Base-by-base conservation (phyloP, 1,140 invertebrate genomes). In the Zaprionus nigranus region DNA sequence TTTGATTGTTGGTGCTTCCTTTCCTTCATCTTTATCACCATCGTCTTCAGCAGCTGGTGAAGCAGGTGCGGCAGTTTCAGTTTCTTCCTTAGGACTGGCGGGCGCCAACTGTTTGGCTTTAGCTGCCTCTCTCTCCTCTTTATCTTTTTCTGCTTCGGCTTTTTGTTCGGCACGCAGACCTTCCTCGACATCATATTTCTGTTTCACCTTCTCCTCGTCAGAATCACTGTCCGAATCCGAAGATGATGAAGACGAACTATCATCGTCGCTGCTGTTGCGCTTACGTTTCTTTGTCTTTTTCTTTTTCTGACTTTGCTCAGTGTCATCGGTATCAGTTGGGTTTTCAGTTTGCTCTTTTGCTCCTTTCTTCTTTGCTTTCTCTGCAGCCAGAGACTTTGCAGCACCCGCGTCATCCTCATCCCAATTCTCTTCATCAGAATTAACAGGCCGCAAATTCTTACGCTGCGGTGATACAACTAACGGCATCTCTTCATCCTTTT, bases 391-490 rank as follows among this genome's bases (percentile, higher is more conserved):
- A 26, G 58, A 12, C n/a, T 71, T 46, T 15, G 13, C 34, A 30
- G n/a, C 22, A 17, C 3, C 9, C 22, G 13, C 3, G 6, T 79
- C 73, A 6, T 94, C 93, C 11, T 95, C 94, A 57, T 93, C 74
- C 67, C 94, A 93, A 70, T 92, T 92, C 78, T 95, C 94, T 30
- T 94, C 79, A 77, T 92, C 79, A 36, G 64, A 82, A 13, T 72
- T 63, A 12, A 54, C 30, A 3, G 61, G 70, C 26, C 72, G 69
- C 0, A 60, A 7, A 17, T 5, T 63, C 38, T 60, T 79, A 38
- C 60, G 75, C 28, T 75, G 75, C 12, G 79, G 43, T 69, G 91
- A 92, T 22, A 79, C 74, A 63, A 81, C 66, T 38, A 78, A 93
- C 84, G 82, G 57, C 72, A 94, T 93, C 12, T 79, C 66, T 7